These are phyloP conservation scores for Alosa alosa DNA, from an alignment of 2,113 vertebrate genomes.

Conservation along the genomic window DNA sequence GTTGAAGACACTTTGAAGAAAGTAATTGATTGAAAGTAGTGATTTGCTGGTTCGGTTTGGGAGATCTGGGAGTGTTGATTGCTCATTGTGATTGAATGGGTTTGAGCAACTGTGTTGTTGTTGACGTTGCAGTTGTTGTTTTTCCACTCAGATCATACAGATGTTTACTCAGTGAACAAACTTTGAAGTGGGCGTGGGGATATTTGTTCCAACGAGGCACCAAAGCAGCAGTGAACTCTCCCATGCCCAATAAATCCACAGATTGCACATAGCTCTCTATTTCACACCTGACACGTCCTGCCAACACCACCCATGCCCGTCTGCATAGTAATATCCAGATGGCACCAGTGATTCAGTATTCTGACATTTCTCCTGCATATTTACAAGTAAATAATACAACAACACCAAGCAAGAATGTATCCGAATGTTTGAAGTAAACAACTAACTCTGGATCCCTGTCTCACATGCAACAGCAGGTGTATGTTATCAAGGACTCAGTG, in stretches of 20 bases:
- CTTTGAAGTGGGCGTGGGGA: background rate
- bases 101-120: background rate
- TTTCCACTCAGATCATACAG: background rate
- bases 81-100: background rate
- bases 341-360: constrained; percentile 69
- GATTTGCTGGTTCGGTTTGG: background rate
- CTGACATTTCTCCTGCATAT: constrained; percentile 73
- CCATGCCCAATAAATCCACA: constrained; percentile 43
- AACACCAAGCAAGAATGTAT: background rate
- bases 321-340: constrained; percentile 72
- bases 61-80: background rate
- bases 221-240: constrained; percentile 1
- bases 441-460: background rate
- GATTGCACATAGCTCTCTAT: constrained; percentile 55
- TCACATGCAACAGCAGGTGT: background rate
- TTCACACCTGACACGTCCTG: constrained; percentile 49
- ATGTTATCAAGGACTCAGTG: background rate
- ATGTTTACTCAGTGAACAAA: background rate
- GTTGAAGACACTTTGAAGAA: background rate
- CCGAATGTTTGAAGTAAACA: background rate
- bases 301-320: constrained; percentile 61
- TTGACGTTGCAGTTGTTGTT: background rate
- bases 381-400: constrained; percentile 40
- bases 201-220: background rate
- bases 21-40: too few species aligned